These are phyloP conservation scores for Meloe dianella DNA, from an alignment of 2,888 invertebrate genomes.

Conservation along the genomic window DNA sequence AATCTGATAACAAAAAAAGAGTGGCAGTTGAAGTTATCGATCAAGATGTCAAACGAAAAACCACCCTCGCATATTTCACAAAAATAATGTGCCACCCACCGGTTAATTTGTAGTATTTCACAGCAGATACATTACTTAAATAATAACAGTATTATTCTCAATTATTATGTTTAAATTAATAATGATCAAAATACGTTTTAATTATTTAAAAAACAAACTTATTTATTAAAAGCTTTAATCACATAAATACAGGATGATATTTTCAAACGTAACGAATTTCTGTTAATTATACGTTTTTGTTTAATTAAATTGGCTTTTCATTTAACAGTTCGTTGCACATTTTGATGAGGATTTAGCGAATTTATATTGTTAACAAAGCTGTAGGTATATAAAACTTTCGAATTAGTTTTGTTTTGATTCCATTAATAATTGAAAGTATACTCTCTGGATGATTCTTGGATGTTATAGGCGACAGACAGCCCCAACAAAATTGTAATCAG, in stretches of 20 bases:
- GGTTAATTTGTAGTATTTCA: background rate
- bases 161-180: background rate
- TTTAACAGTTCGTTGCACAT: constrained; percentile 52
- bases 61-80: constrained; percentile 8
- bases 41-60: constrained; percentile 15
- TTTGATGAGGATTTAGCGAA: constrained; percentile 48
- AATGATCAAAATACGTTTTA: too few relatives aligned
- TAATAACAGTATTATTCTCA: background rate
- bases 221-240: background rate
- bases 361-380: constrained; percentile 35
- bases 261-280: constrained; percentile 34
- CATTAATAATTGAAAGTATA: background rate
- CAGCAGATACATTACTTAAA: background rate
- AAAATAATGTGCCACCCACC: constrained; percentile 8
- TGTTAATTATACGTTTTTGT: constrained; percentile 55
- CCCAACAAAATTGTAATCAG: too few relatives aligned
- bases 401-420: constrained; percentile 37
- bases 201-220: too few relatives aligned
- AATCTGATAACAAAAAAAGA: constrained; percentile 8
- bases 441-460: too few relatives aligned
- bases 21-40: constrained; percentile 11
- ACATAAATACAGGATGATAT: constrained; percentile 11
- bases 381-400: constrained; percentile 37
- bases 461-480: too few relatives aligned
- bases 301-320: constrained; percentile 57